Evolutionary conservation across 2,113 vertebrate genomes (phyloP).

Genomic region (Cygnus buccinator): DNA sequence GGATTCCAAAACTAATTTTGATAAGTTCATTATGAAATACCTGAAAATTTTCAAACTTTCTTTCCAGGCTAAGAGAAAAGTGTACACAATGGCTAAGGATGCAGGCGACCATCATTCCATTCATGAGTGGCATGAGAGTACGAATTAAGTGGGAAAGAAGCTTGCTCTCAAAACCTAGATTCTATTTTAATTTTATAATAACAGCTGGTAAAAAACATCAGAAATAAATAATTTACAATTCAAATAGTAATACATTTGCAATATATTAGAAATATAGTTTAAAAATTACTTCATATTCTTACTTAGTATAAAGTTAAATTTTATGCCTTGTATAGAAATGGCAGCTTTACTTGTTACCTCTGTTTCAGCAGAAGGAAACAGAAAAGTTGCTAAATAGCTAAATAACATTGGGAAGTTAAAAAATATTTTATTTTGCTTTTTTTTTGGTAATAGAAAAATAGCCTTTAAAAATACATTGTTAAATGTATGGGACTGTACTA

Average conservation of each 20-base stretch:
- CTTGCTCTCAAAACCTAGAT: slow-evolving; percentile 18
- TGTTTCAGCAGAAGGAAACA: slow-evolving; percentile 51
- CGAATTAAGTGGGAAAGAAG: slow-evolving; percentile 11
- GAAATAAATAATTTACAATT: slow-evolving; percentile 43
- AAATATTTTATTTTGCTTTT: slow-evolving; percentile 71
- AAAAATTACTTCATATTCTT: slow-evolving; percentile 37
- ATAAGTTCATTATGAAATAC: background rate
- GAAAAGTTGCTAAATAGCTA: slow-evolving; percentile 51
- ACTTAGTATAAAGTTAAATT: slow-evolving; percentile 34
- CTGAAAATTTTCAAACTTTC: background rate
- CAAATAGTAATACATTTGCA: slow-evolving; percentile 30
- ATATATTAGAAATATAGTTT: slow-evolving; percentile 54
- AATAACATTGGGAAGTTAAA: slow-evolving; percentile 74
- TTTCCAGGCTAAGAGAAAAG: background rate
- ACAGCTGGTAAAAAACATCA: slow-evolving; percentile 30
- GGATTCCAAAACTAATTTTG: background rate
- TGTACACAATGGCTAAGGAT: background rate
- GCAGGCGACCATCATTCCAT: background rate
- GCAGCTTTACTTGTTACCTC: background rate
- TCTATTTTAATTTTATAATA: slow-evolving; percentile 1
- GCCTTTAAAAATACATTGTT: slow-evolving; percentile 76
- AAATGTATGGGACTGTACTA: slow-evolving; percentile 67
- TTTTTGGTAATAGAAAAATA: slow-evolving; percentile 79
- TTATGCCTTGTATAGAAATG: slow-evolving; percentile 42
- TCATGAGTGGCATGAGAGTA: background rate